These are phyloP conservation scores for Lates japonicus DNA, from an alignment of 2,797 vertebrate genomes.

Conservation along the genomic window DNA sequence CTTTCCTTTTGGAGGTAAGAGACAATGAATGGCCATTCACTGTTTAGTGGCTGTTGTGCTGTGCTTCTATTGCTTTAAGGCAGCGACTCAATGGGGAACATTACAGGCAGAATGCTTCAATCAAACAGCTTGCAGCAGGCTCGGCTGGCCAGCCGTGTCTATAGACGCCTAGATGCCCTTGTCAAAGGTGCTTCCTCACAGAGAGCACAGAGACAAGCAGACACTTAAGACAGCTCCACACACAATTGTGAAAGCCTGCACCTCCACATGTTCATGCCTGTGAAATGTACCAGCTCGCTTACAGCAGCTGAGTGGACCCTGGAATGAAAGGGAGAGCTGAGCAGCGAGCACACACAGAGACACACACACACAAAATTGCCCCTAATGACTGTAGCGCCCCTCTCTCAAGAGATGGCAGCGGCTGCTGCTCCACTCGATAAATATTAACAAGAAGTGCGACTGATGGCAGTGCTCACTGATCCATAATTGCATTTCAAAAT, in stretches of 20 bases:
- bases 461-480: conserved; percentile 88
- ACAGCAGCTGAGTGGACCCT: conserved; percentile 75
- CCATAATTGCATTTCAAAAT: conserved; percentile 90
- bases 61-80: conserved; percentile 64
- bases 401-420: conserved; percentile 82
- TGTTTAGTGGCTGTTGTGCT: conserved; percentile 55
- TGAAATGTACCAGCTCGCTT: conserved; percentile 77
- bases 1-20: conserved; percentile 48
- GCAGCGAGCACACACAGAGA: conserved; percentile 17
- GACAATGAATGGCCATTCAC: conserved; percentile 60
- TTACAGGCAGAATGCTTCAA: conserved; percentile 76
- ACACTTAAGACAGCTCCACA: conserved; percentile 68
- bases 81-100: conserved; percentile 72
- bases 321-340: conserved; percentile 65
- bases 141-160: conserved; percentile 65
- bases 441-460: conserved; percentile 88
- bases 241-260: conserved; percentile 66
- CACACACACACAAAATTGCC: conserved; percentile 64
- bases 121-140: conserved; percentile 75
- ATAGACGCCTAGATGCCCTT: conserved; percentile 73
- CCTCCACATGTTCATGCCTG: conserved; percentile 80
- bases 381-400: conserved; percentile 83
- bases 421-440: conserved; percentile 87
- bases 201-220: conserved; percentile 67
- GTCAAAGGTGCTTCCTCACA: conserved; percentile 76